Conservation (phyloP, 1,140 invertebrate species). For the Lepidurus couesii region DNA sequence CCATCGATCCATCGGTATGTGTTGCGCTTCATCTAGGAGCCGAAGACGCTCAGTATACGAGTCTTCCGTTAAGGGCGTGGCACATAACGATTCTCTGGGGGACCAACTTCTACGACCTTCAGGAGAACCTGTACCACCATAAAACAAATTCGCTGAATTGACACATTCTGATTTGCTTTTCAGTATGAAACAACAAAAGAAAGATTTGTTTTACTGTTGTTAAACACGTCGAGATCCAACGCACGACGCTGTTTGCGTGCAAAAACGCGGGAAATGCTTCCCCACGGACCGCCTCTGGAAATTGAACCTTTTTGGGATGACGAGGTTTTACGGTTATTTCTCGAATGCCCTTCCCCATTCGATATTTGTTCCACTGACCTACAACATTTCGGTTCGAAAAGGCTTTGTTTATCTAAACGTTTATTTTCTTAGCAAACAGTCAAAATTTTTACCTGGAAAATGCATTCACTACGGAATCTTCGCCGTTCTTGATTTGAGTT, state of each 20-base stretch:
- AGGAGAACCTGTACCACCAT: slow-evolving; percentile 27
- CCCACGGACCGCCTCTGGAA: slow-evolving; percentile 54
- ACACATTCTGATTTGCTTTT: not conserved
- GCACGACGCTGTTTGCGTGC: slow-evolving; percentile 66
- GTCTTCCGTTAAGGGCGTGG: slow-evolving; percentile 73
- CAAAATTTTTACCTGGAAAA: slow-evolving; percentile 50
- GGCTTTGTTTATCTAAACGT: no score
- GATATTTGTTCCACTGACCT: slow-evolving; percentile 69
- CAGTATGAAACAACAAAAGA: not conserved
- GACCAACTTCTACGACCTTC: slow-evolving; percentile 39
- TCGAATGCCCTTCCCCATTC: slow-evolving; percentile 41
- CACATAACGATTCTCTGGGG: slow-evolving; percentile 39
- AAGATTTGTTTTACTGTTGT: not conserved
- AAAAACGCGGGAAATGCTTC: slow-evolving; percentile 76
- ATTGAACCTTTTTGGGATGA: slow-evolving; percentile 32
- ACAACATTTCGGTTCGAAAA: slow-evolving; percentile 25
- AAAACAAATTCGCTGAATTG: not conserved
- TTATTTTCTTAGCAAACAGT: no score
- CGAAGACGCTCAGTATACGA: slow-evolving; percentile 75
- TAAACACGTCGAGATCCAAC: slow-evolving; percentile 38
- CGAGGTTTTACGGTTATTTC: slow-evolving; percentile 22
- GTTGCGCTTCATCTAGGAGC: slow-evolving; percentile 73
- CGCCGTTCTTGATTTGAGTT: not conserved
- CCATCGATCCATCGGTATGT: slow-evolving; percentile 85
- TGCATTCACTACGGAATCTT: not conserved